These are phyloP conservation scores for Corynorhinus townsendii DNA, from an alignment of 2,113 vertebrate genomes.

Conservation along the genomic window DNA sequence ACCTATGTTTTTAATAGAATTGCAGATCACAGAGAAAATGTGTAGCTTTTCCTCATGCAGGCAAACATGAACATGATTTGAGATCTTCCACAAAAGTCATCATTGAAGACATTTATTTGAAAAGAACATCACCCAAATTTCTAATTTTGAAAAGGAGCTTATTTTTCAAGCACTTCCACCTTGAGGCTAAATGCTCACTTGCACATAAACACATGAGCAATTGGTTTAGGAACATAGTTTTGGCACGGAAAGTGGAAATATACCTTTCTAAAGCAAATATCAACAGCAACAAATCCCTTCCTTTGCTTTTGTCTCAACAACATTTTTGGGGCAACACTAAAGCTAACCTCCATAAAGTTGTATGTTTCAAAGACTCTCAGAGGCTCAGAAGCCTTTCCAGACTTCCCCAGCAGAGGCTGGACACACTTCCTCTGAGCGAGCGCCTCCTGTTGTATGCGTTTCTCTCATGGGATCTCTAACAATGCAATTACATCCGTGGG, in stretches of 20 bases:
- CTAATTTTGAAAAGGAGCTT: constrained; percentile 67
- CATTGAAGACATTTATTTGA: not conserved
- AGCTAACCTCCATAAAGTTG: not conserved
- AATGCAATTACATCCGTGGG: too few species aligned
- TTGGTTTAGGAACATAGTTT: constrained; percentile 53
- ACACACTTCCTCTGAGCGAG: not conserved
- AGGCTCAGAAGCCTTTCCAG: not conserved
- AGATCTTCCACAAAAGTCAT: not conserved
- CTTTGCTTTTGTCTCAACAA: not conserved
- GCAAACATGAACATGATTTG: constrained; percentile 10
- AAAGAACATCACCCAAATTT: constrained; percentile 53
- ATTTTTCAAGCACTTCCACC: constrained; percentile 66
- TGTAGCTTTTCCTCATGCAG: not conserved
- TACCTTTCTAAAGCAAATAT: constrained; percentile 58
- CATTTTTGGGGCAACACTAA: constrained; percentile 26
- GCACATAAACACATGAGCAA: constrained; percentile 67
- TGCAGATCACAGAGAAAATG: not conserved
- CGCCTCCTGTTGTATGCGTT: accelerated
- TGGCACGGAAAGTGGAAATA: constrained; percentile 60
- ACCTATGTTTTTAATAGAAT: not conserved
- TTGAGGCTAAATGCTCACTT: constrained; percentile 64
- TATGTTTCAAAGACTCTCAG: not conserved
- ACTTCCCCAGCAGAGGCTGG: not conserved
- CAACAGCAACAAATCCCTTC: not conserved
- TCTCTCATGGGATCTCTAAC: not conserved